Percentiles rank a stretch among this genome's conserved stretches.
phyloP scores from a whole-genome alignment of 2,797 vertebrate genomes.

The Pangasius sanitwongsei region DNA sequence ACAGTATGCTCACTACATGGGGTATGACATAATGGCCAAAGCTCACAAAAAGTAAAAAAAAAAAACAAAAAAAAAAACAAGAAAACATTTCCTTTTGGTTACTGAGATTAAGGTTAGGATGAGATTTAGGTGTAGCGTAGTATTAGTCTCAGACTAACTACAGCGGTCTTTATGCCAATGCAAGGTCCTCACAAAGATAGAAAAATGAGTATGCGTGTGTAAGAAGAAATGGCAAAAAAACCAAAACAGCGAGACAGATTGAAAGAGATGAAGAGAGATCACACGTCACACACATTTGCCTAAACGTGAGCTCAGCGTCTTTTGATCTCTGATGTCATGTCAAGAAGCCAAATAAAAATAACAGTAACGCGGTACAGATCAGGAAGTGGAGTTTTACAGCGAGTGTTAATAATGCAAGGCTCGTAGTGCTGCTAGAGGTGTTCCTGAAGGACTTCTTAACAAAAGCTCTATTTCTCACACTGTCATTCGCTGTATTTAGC shows the following conservation, averaged over 20 bases:
- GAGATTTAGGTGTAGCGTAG: too few species aligned
- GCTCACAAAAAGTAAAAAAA: not conserved
- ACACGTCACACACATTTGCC: not conserved
- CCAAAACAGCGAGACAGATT: not conserved
- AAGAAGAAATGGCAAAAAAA: not conserved
- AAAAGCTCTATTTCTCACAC: slow-evolving; percentile 11
- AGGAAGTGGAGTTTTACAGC: not conserved
- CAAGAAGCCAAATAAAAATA: slow-evolving; percentile 14
- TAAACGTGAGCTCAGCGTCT: not conserved
- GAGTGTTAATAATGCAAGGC: slow-evolving; percentile 1
- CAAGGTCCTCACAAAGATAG: not conserved
- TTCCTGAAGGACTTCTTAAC: slow-evolving; percentile 10
- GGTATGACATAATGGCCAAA: not conserved
- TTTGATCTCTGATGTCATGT: not conserved
- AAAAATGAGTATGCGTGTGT: not conserved
- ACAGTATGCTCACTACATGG: not conserved
- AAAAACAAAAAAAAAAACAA: too few species aligned
- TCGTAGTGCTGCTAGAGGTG: not conserved
- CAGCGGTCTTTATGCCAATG: not conserved
- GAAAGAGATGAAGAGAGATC: not conserved
- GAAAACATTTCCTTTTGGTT: too few species aligned
- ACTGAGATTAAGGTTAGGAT: not conserved
- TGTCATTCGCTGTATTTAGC: not conserved
- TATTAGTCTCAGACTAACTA: too few species aligned
- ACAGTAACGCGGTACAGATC: not conserved